Percentiles rank a stretch among this genome's conserved stretches.
These are phyloP conservation scores for Cyrtorhinus lividipennis DNA, from an alignment of 1,140 invertebrate species.

Conservation along the genomic window DNA sequence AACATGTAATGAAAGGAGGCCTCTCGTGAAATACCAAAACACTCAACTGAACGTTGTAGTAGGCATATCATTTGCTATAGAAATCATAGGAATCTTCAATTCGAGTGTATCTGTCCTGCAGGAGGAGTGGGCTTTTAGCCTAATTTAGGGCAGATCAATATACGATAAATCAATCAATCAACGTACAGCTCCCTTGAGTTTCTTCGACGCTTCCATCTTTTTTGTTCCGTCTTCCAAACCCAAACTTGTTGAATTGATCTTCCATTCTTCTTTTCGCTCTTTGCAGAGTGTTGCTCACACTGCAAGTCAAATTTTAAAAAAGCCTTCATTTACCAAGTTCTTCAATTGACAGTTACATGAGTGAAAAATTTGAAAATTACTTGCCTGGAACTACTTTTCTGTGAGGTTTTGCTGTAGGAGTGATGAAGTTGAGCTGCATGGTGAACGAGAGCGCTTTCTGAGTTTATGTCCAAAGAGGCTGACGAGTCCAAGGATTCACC, in stretches of 20 bases:
- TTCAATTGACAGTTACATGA: background rate
- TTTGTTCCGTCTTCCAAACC: slow-evolving; percentile 52
- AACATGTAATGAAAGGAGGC: too few relatives aligned
- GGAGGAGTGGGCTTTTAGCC: too few relatives aligned
- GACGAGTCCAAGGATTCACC: slow-evolving; percentile 39
- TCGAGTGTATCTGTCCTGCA: too few relatives aligned
- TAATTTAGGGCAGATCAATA: background rate
- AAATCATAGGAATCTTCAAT: too few relatives aligned
- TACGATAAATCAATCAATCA: background rate
- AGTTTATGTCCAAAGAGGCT: slow-evolving; percentile 42
- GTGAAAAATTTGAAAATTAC: too few relatives aligned
- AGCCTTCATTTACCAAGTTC: background rate
- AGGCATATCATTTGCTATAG: too few relatives aligned
- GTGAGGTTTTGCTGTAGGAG: slow-evolving; percentile 27
- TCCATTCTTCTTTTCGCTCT: slow-evolving; percentile 72
- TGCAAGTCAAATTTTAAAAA: slow-evolving; percentile 25
- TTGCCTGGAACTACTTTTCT: slow-evolving; percentile 26
- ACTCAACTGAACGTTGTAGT: too few relatives aligned
- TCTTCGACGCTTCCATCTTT: slow-evolving; percentile 78
- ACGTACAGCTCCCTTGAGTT: slow-evolving; percentile 55
- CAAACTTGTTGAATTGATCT: slow-evolving; percentile 66
- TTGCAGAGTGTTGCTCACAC: slow-evolving; percentile 43
- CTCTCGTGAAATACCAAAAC: too few relatives aligned
- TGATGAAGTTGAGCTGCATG: slow-evolving; percentile 26
- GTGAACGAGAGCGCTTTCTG: slow-evolving; percentile 30